Percentiles rank a stretch among this genome's conserved stretches.
These are phyloP conservation scores for Corydoras maculifer DNA, from an alignment of 2,113 vertebrate species.

Conservation along the genomic window DNA sequence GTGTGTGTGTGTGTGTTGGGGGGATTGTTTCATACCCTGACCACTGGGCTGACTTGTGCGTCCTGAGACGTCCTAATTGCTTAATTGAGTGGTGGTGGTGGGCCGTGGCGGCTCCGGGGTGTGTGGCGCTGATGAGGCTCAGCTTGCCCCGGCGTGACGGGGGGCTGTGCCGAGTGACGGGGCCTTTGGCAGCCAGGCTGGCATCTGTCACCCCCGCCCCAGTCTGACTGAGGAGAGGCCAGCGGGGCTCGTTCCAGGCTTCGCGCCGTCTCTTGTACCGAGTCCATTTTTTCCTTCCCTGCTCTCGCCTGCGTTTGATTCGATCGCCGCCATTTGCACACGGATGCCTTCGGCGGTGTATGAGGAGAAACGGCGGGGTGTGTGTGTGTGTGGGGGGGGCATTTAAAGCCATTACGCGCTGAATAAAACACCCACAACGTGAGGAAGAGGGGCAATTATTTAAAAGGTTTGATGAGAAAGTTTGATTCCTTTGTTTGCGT, in stretches of 20 bases:
- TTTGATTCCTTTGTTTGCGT: too few species aligned
- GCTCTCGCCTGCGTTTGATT: neutral
- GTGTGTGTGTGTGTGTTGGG: slow-evolving; percentile 3
- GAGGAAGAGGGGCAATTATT: too few species aligned
- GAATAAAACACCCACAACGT: too few species aligned
- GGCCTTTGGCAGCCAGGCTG: slow-evolving; percentile 59
- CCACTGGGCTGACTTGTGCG: slow-evolving; percentile 46
- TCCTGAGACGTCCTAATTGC: slow-evolving; percentile 63
- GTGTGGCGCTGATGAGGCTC: slow-evolving; percentile 60
- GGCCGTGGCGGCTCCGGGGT: slow-evolving; percentile 55
- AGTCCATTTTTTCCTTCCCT: neutral
- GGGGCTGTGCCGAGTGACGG: slow-evolving; percentile 50
- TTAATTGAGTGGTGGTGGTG: slow-evolving; percentile 56
- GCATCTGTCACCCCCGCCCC: slow-evolving; percentile 55
- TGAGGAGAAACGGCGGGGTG: too few species aligned
- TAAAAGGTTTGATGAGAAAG: too few species aligned
- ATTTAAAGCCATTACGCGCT: too few species aligned
- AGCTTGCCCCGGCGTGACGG: slow-evolving; percentile 53
- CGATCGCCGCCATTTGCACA: too few species aligned
- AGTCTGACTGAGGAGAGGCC: slow-evolving; percentile 23
- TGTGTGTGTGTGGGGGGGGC: too few species aligned
- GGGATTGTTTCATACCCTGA: slow-evolving; percentile 16
- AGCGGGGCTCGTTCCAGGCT: slow-evolving; percentile 10
- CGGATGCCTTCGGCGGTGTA: too few species aligned
- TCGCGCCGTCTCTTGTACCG: neutral